These are phyloP conservation scores for Montipora sp. DNA, from an alignment of 64 coral and sea anemone genomes.

Conservation along the genomic window DNA sequence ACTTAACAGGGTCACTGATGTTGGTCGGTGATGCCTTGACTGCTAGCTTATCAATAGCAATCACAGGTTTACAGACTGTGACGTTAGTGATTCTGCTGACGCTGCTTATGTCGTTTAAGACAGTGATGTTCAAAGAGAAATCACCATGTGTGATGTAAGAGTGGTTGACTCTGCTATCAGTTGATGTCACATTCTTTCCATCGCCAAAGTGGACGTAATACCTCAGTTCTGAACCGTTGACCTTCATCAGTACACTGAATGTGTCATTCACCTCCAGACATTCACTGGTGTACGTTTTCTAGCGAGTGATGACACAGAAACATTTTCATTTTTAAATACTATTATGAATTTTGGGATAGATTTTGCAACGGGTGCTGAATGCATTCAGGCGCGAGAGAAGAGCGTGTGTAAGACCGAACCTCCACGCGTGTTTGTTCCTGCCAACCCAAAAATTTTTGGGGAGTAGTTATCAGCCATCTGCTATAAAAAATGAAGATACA, in stretches of 20 bases:
- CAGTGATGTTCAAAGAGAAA: slow-evolving; percentile 45
- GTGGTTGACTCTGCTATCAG: background rate
- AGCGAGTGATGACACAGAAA: background rate
- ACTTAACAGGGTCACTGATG: slow-evolving; percentile 7
- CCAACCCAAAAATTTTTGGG: too few species aligned
- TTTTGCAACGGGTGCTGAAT: background rate
- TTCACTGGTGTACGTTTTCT: background rate
- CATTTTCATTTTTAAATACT: too few species aligned
- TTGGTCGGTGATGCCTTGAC: slow-evolving; percentile 36
- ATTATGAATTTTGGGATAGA: too few species aligned
- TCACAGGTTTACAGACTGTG: slow-evolving; percentile 65
- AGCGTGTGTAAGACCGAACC: too few species aligned
- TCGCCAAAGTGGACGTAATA: slow-evolving; percentile 51
- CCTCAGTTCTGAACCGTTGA: slow-evolving; percentile 57
- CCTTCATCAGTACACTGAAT: background rate
- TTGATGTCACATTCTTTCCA: slow-evolving; percentile 21
- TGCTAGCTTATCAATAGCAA: background rate
- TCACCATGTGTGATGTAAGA: slow-evolving; percentile 29
- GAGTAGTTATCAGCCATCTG: too few species aligned
- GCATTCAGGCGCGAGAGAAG: too few species aligned
- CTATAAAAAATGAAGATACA: too few species aligned
- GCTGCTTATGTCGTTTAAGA: slow-evolving; percentile 54
- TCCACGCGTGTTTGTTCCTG: too few species aligned
- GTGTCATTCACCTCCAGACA: slow-evolving; percentile 46
- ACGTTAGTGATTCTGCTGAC: background rate